A percentile compares a stretch with the other conserved stretches of the same genome.
These are phyloP conservation scores for Cephonodes hylas DNA, from an alignment of 2,888 invertebrate species.

Conservation along the genomic window DNA sequence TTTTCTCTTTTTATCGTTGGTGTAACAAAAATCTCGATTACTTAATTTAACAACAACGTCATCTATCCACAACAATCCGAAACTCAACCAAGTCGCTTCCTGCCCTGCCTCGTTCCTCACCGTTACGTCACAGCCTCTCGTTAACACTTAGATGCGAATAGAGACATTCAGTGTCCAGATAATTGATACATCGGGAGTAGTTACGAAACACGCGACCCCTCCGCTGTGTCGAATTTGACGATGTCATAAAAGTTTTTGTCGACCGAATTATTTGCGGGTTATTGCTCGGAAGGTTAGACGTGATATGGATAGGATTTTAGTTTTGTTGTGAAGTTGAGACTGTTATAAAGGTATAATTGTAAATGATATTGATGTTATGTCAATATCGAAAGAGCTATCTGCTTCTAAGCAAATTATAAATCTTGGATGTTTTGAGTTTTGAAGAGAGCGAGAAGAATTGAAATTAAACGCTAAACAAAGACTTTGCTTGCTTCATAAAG, in stretches of 20 bases:
- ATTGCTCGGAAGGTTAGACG: background rate
- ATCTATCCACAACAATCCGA: background rate
- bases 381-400: no score
- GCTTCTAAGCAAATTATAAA: no score
- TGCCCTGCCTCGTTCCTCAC: background rate
- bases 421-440: no score
- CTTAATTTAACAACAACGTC: background rate
- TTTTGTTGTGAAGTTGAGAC: no score
- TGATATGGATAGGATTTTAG: background rate
- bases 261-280: conserved; percentile 18
- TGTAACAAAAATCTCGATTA: no score
- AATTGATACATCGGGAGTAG: conserved; percentile 47
- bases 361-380: no score
- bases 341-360: background rate
- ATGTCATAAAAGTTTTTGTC: conserved; percentile 37
- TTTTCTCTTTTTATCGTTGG: no score
- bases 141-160: conserved; percentile 52
- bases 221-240: conserved; percentile 37
- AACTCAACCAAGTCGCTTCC: background rate
- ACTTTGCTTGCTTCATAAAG: no score
- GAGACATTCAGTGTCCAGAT: conserved; percentile 43
- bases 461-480: no score
- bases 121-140: conserved; percentile 39
- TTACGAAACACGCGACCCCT: conserved; percentile 36
- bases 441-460: no score